These are phyloP conservation scores for Bambusicola thoracicus DNA, from an alignment of 2,113 vertebrate species.

Conservation along the genomic window DNA sequence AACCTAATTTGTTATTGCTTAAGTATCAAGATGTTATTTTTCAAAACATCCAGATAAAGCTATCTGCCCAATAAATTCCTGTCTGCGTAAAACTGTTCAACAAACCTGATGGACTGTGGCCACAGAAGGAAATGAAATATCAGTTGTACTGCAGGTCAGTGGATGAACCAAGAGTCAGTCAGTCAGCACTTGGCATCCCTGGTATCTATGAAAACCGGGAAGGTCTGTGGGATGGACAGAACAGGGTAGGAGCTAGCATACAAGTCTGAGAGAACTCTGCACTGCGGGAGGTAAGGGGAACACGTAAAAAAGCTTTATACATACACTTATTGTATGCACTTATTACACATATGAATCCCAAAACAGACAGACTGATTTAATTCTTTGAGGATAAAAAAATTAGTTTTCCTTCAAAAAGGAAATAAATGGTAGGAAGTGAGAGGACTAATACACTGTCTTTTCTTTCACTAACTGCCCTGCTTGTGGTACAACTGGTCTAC, in stretches of 20 bases:
- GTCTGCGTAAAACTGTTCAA: background rate
- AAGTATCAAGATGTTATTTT: background rate
- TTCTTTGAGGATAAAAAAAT: background rate
- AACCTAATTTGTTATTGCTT: too few relatives aligned
- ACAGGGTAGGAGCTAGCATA: background rate
- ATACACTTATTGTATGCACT: background rate
- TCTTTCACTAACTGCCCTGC: background rate
- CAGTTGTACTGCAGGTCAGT: background rate
- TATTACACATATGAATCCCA: background rate
- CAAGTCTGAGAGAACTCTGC: background rate
- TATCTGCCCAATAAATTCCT: background rate
- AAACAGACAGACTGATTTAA: background rate
- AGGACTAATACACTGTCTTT: background rate
- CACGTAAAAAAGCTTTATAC: accelerated
- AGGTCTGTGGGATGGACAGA: background rate
- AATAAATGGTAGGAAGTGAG: background rate
- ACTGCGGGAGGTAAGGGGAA: background rate
- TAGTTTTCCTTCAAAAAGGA: background rate
- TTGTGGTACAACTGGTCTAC: background rate
- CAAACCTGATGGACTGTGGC: background rate
- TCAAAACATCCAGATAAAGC: background rate
- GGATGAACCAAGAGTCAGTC: background rate
- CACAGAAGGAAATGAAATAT: background rate
- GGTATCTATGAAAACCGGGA: background rate
- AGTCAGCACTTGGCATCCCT: background rate